Evolutionary conservation across 2,797 vertebrate genomes (phyloP).

Genomic region (Propithecus perrieri): DNA sequence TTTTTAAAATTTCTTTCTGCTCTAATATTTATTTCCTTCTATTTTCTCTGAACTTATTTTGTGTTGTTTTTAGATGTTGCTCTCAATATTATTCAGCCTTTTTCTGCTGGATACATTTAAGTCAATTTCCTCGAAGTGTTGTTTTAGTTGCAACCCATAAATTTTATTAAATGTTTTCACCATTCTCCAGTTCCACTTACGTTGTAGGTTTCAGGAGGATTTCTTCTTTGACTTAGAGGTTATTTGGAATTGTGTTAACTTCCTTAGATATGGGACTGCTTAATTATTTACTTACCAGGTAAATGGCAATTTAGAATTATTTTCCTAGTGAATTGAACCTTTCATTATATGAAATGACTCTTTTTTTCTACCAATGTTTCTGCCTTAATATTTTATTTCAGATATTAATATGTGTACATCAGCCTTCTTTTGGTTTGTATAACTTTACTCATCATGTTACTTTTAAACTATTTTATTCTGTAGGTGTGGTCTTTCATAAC

Average conservation of each 20-base stretch:
- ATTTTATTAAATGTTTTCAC: background rate
- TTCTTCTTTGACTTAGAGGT: background rate
- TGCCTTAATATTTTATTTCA: background rate
- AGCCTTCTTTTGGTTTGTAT: background rate
- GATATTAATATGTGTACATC: background rate
- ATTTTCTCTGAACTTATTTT: background rate
- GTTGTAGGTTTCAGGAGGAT: background rate
- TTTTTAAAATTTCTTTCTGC: background rate
- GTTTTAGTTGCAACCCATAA: background rate
- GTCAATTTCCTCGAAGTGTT: background rate
- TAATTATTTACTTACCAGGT: background rate
- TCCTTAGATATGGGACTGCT: background rate
- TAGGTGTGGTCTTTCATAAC: background rate
- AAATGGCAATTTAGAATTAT: background rate
- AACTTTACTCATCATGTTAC: background rate
- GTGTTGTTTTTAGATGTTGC: background rate
- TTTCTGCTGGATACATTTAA: background rate
- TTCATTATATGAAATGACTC: background rate
- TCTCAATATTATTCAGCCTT: background rate
- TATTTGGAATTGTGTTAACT: background rate
- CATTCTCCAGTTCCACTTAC: background rate
- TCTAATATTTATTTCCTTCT: background rate
- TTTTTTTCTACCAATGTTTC: background rate
- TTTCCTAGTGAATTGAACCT: background rate
- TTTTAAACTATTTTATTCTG: background rate